Percentiles rank a stretch among this genome's conserved stretches.
Evolutionary conservation across 2,797 vertebrate species (phyloP).

Genomic region (Crocodylus rhombifer): DNA sequence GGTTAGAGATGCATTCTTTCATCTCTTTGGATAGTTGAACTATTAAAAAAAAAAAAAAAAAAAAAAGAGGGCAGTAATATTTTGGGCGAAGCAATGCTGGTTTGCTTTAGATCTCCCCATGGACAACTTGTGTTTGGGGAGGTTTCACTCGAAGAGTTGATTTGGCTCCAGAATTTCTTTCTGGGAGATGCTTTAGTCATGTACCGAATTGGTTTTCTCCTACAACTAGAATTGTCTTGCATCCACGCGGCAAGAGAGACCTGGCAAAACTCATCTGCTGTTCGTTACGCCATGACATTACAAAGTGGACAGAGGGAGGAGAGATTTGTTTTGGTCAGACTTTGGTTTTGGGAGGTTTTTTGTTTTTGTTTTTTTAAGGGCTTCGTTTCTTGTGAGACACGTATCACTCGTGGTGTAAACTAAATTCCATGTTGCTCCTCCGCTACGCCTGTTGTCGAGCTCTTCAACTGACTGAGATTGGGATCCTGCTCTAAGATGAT

Average conservation of each 20-base stretch:
- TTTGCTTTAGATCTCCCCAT: slow-evolving; percentile 43
- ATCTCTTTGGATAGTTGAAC: not conserved
- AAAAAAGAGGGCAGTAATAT: not conserved
- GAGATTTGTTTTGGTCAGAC: slow-evolving; percentile 41
- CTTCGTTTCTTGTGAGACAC: slow-evolving; percentile 22
- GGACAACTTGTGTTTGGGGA: slow-evolving; percentile 12
- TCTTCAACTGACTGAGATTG: slow-evolving; percentile 56
- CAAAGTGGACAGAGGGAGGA: slow-evolving; percentile 66
- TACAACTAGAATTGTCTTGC: slow-evolving; percentile 64
- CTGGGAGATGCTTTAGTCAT: slow-evolving; percentile 61
- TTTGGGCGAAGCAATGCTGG: not conserved
- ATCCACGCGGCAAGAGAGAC: slow-evolving; percentile 63
- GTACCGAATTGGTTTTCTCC: slow-evolving; percentile 70
- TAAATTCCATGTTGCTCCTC: slow-evolving; percentile 57
- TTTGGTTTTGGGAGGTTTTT: slow-evolving; percentile 57
- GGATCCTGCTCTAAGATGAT: slow-evolving; percentile 56
- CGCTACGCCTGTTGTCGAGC: slow-evolving; percentile 49
- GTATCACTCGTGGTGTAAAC: slow-evolving; percentile 37
- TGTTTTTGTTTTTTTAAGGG: slow-evolving; percentile 30
- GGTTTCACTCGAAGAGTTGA: slow-evolving; percentile 16
- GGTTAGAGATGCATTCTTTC: not conserved
- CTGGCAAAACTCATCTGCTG: slow-evolving; percentile 65
- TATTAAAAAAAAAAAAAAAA: too few species aligned
- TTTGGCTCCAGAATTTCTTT: slow-evolving; percentile 45
- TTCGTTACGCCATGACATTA: slow-evolving; percentile 69